Evolutionary conservation across 2,797 vertebrate species (phyloP), one percentile per base, ranked within the genome.

Genomic region (Catostomus latipinnis): DNA sequence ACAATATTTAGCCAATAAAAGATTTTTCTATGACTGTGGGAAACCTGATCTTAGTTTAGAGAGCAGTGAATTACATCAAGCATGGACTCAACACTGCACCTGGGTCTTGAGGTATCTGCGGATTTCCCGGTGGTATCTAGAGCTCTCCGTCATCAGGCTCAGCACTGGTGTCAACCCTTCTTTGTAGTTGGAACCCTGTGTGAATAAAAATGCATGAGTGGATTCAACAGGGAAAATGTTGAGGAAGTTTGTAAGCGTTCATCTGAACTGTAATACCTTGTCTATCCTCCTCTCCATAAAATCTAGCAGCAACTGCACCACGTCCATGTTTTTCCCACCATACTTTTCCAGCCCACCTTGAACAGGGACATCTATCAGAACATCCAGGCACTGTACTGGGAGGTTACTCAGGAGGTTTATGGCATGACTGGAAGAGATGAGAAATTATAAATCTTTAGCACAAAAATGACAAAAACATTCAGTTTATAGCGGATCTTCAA

Each of bases 221-320:
- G 6, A 52, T 18, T 8, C 18, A 58, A 61, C 8, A 43, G 11
- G 56, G 22, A 45, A 58, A n/a, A 0, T 11, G 49, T 6, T 13
- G 5, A 58, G 56, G 16, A 22, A 6, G 18, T 0, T 1, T 53
- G 6, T 0, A 48, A 2, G 18, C 18, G 9, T 54, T 61, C 1
- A 48, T 60, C n/a, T 43, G 4, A 48, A 46, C 6, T 54, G 13
- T 46, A 80, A 88, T 94, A 99, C 98, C 97, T 96, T 98, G 92
- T 99, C 96, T 83, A 99, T 97, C 88, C 98, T 96, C 90, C 95
- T 98, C 91, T 97, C 97, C 98, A 99, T 98, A 89, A 99, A 99
- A 88, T 90, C 94, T 84, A 99, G 85, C 63, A 98, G 91, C 87
- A 95, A 90, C 54, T 96, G 95, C 86, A 99, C 89, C 11, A 90